Percentiles rank a stretch among this genome's conserved stretches.
These are phyloP conservation scores for Chrysina gloriosa DNA, from an alignment of 2,888 invertebrate genomes.

Conservation along the genomic window DNA sequence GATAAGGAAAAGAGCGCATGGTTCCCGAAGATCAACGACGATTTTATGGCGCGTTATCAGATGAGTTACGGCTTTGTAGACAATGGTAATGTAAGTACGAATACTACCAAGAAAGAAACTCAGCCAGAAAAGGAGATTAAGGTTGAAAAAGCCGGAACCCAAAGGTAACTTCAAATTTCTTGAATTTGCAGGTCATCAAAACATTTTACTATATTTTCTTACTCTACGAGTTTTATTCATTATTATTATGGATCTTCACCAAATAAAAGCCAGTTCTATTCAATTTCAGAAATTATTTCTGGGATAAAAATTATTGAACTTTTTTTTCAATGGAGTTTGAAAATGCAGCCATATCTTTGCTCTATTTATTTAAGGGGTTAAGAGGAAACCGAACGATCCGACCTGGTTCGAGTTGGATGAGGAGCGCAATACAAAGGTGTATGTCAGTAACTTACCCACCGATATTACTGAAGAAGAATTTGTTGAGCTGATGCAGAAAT, in stretches of 20 bases:
- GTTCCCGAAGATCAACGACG: conserved; percentile 97
- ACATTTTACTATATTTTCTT: no score
- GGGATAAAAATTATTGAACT: neutral
- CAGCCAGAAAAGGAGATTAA: conserved; percentile 51
- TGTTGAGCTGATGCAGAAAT: conserved; percentile 94
- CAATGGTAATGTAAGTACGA: no score
- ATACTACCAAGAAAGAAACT: conserved; percentile 60
- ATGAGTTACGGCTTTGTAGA: conserved; percentile 92
- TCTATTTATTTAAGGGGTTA: conserved; percentile 52
- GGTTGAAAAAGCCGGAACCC: conserved; percentile 57
- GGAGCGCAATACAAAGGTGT: conserved; percentile 92
- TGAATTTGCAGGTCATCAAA: no score
- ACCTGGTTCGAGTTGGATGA: conserved; percentile 94
- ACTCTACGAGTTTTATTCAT: no score
- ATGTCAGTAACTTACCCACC: conserved; percentile 91
- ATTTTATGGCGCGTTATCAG: conserved; percentile 96
- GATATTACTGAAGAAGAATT: conserved; percentile 92
- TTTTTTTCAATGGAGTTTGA: no score
- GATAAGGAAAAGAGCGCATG: conserved; percentile 91
- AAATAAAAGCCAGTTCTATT: no score
- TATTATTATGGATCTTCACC: no score
- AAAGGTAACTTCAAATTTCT: conserved; percentile 21
- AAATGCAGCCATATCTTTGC: neutral
- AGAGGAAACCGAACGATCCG: conserved; percentile 68
- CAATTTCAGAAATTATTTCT: no score